Evolutionary conservation across 1,140 invertebrate genomes (phyloP), one percentile per base, ranked within the genome.

Genomic region (Trigoniulus corallinus): DNA sequence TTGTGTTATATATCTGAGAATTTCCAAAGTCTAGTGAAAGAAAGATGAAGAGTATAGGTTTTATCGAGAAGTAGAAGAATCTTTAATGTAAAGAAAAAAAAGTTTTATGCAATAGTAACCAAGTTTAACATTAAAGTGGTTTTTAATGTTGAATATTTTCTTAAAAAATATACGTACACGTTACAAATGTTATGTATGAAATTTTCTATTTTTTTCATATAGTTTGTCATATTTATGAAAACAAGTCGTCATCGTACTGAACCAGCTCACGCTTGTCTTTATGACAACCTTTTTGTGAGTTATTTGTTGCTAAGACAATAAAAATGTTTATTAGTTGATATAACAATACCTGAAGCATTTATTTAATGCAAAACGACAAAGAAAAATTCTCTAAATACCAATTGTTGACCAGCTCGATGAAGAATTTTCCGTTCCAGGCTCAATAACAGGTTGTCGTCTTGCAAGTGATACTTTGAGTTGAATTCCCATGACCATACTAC

Each of bases 391-490:
- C 15, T 34, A 34, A 44, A 7, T 44, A 78, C 77, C 78, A 58
- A 88, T 77, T 1, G 81, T 78, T 2, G 80, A 77, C 85, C 85
- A 89, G 45, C 81, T 78, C 2, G 80, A 74, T 12, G 81, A 80
- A 0, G 79, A 75, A 2, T 81, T 80, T 62, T 86, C 82, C 57
- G 76, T 81, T 25, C 80, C 77, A 7, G 79, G 74, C 56, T 87
- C 82, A 64, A 88, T 81, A 49, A 81, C 72, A 0, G 84, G 83
- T 59, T 92, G 87, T 47, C 84, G 69, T 55, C 85, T 69, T 0
- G 87, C 86, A 58, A 89, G 69, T 3, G 83, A 82, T 10, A 89
- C 87, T 69, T 80, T 77, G 13, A 89, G 66, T 49, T 80, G 78
- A 48, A 85, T 80, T 43, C 84, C 84, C 56, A 74, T 80, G 18